These are phyloP conservation scores for Callopanchax toddi DNA, from an alignment of 2,113 vertebrate species.

Conservation along the genomic window DNA sequence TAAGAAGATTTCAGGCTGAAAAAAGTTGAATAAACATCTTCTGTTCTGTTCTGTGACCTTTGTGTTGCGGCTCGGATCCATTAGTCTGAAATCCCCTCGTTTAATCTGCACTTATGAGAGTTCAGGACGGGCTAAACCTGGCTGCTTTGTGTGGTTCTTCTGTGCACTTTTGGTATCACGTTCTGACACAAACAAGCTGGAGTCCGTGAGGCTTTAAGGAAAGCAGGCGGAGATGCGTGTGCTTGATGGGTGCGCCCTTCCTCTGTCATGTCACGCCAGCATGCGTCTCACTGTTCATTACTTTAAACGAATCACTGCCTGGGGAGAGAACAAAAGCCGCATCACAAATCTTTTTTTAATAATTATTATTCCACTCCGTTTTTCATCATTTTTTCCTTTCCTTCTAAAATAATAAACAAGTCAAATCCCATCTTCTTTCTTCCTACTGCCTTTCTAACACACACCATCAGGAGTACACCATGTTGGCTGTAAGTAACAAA, in stretches of 20 bases:
- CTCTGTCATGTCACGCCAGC: constrained; percentile 35
- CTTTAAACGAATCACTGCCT: constrained; percentile 55
- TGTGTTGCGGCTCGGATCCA: constrained; percentile 33
- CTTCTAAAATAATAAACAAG: constrained; percentile 54
- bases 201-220: neutral
- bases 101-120: constrained; percentile 9
- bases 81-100: constrained; percentile 17
- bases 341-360: constrained; percentile 24
- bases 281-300: constrained; percentile 47
- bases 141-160: constrained; percentile 7
- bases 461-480: constrained; percentile 90
- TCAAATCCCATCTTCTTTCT: constrained; percentile 83
- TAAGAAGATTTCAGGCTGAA: constrained; percentile 53
- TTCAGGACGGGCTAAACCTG: neutral
- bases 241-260: constrained; percentile 32
- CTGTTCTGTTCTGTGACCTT: constrained; percentile 33
- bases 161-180: constrained; percentile 5
- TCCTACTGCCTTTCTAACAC: constrained; percentile 87
- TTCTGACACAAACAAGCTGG: constrained; percentile 6
- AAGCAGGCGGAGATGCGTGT: neutral
- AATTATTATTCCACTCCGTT: constrained; percentile 2
- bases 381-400: constrained; percentile 30
- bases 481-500: constrained; percentile 93
- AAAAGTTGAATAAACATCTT: constrained; percentile 68
- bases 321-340: constrained; percentile 22